A percentile compares a stretch with the other conserved stretches of the same genome.
Evolutionary conservation across 2,888 invertebrate species (phyloP).

Genomic region (Drosophila nr. fundita): DNA sequence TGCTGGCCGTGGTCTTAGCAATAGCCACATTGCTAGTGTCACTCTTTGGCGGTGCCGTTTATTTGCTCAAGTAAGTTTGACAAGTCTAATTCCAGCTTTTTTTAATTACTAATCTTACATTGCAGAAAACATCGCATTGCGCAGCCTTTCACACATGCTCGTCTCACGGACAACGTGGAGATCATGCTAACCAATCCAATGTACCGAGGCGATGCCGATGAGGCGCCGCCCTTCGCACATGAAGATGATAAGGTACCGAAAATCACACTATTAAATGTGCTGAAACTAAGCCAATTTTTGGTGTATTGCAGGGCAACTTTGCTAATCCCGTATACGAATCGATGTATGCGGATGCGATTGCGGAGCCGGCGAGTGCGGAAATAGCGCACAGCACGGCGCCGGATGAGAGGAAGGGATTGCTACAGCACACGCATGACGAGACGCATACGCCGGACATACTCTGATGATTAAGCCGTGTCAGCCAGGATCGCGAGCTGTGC

Average conservation of each 20-base stretch:
- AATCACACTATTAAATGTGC: neutral
- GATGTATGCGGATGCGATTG: slow-evolving; percentile 87
- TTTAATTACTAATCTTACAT: neutral
- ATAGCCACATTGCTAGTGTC: slow-evolving; percentile 78
- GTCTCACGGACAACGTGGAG: slow-evolving; percentile 93
- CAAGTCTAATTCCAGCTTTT: neutral
- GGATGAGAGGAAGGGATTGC: slow-evolving; percentile 86
- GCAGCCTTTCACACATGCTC: slow-evolving; percentile 90
- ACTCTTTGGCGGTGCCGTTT: slow-evolving; percentile 82
- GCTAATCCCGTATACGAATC: slow-evolving; percentile 95
- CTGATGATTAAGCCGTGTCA: slow-evolving; percentile 82
- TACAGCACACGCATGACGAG: slow-evolving; percentile 86
- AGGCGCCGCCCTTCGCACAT: slow-evolving; percentile 86
- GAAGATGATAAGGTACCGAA: slow-evolving; percentile 87
- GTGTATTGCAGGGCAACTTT: slow-evolving; percentile 88
- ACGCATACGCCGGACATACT: slow-evolving; percentile 84
- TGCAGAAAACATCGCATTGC: slow-evolving; percentile 86
- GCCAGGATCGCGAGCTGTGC: slow-evolving; percentile 70
- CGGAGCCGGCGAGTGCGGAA: slow-evolving; percentile 77
- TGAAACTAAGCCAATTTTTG: slow-evolving; percentile 4
- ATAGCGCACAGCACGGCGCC: slow-evolving; percentile 82
- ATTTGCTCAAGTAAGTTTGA: slow-evolving; percentile 85
- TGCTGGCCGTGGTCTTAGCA: slow-evolving; percentile 80
- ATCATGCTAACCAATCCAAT: slow-evolving; percentile 91
- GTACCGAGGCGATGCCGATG: slow-evolving; percentile 91